Evolutionary conservation across 2,888 invertebrate species (phyloP), one percentile per base, ranked within the genome.

Genomic region (Melanargia galathea): DNA sequence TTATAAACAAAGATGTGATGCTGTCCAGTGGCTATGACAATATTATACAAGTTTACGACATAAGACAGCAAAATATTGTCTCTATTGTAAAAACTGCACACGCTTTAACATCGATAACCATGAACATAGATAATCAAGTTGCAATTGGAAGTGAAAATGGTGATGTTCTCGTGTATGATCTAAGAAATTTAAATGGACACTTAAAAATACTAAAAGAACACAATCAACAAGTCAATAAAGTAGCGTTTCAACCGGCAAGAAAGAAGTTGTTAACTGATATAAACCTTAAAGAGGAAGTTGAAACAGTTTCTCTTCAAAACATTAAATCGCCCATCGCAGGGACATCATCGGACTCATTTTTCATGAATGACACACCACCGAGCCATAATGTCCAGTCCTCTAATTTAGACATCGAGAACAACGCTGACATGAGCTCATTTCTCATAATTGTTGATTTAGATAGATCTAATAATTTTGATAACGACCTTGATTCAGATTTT

Each of bases 81-180:
- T 85, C 89, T 13, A 85, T 89, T 4, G 80, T 87, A 33, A 80
- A 77, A 66, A 88, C 92, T 7, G 75, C 85, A 35, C 79, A 86
- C 60, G 84, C 85, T 33, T 75, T 92, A 18, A 87, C 88, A 70
- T 80, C 87, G 63, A 66, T 91, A 67, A 78, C 92, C 71, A 78
- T 90, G 71, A 85, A 92, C 71, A 71, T 79, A 38, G 89, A 92
- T 30, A 90, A 87, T 68, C 86, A 86, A 72, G 87, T 93, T n/a
- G 92, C 91, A 6, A 82, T 93, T 48, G 93, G 92, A 13, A 89
- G 92, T 20, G 92, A 92, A 73, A 92, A 87, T 79, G 93, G 93
- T n/a, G 72, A 81, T 54, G 81, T 93, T 4, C 74, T 91, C 46
- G 72, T 93, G 4, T 93, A 93, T 79, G 93, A 94, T 77, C 82